Percentiles rank a stretch among this genome's conserved stretches.
Evolutionary conservation across 2,797 vertebrate genomes (phyloP).

Genomic region (Varecia variegata): DNA sequence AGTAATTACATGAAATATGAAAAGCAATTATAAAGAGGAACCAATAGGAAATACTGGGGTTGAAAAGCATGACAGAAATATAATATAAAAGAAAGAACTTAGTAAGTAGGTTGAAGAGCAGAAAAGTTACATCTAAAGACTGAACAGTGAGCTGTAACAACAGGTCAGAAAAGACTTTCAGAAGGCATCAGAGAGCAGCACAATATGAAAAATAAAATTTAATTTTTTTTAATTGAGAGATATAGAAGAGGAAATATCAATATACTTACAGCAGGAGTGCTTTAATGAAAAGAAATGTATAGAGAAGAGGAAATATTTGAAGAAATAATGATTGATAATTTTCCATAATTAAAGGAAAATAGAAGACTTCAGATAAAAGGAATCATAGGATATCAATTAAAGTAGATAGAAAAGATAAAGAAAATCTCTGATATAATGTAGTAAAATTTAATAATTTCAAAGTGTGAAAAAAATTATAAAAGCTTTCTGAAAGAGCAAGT

Average conservation of each 20-base stretch:
- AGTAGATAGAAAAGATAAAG: background rate
- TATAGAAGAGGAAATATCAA: background rate
- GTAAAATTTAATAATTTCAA: background rate
- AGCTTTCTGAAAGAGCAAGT: background rate
- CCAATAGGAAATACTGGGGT: background rate
- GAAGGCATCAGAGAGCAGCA: background rate
- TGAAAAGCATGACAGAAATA: background rate
- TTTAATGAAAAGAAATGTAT: background rate
- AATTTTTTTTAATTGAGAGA: background rate
- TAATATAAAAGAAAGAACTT: background rate
- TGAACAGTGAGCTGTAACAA: background rate
- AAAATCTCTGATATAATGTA: background rate
- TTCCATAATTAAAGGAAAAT: background rate
- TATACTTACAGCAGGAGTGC: background rate
- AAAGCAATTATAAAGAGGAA: background rate
- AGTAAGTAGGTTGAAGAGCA: background rate
- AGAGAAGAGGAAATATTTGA: background rate
- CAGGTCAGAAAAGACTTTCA: background rate
- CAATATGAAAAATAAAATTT: background rate
- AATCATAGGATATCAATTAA: background rate
- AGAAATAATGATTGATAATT: background rate
- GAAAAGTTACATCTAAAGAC: background rate
- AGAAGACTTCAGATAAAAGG: background rate
- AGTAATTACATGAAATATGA: background rate
- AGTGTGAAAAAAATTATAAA: background rate